These are phyloP conservation scores for Oreocharis arfaki DNA, from an alignment of 2,113 vertebrate species.

Conservation along the genomic window DNA sequence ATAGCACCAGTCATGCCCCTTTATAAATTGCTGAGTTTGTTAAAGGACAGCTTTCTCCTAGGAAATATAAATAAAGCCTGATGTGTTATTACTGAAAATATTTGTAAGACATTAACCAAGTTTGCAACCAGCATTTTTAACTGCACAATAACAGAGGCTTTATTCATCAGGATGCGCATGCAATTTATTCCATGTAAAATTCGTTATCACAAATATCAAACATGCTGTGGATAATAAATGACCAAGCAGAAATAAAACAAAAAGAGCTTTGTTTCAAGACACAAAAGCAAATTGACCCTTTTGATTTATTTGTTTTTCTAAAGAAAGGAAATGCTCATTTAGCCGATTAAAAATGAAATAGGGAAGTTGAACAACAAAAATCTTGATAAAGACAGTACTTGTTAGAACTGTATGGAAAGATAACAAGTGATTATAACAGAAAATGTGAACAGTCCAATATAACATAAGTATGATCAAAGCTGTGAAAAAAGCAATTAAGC, in stretches of 20 bases:
- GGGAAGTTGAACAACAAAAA: constrained; percentile 17
- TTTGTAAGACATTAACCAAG: neutral
- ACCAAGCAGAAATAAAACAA: constrained; percentile 33
- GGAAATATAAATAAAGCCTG: neutral
- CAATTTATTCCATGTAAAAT: constrained; percentile 57
- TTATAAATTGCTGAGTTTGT: neutral
- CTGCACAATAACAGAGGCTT: constrained; percentile 9
- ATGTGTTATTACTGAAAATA: neutral
- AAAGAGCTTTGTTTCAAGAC: constrained; percentile 27
- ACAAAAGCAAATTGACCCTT: constrained; percentile 42
- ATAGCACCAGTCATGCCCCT: neutral
- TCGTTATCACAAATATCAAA: constrained; percentile 34
- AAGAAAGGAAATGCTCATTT: constrained; percentile 46
- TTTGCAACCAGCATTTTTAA: neutral
- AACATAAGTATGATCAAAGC: constrained; percentile 23
- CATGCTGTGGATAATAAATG: constrained; percentile 10
- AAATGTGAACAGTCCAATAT: neutral
- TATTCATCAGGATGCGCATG: constrained; percentile 4
- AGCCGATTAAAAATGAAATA: constrained; percentile 40
- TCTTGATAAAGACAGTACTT: constrained; percentile 32
- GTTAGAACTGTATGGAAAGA: constrained; percentile 1
- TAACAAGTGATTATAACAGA: constrained; percentile 5
- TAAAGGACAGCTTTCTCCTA: neutral
- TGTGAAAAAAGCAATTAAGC: constrained; percentile 29
- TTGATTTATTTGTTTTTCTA: constrained; percentile 46